Base-by-base conservation (phyloP, 2,888 invertebrate genomes). In the Drosophila cognata region DNA sequence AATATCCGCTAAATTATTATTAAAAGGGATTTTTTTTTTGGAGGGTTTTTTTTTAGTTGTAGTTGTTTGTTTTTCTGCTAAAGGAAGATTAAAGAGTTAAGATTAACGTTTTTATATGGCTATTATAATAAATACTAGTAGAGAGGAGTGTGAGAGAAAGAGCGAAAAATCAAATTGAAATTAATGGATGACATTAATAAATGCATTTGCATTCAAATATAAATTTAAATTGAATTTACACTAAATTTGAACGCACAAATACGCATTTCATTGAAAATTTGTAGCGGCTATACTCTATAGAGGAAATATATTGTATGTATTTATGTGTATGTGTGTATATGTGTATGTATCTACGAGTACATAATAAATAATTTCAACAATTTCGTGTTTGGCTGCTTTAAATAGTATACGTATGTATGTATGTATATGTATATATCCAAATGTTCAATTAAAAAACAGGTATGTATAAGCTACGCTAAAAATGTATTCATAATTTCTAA, bases 1-100 rank as follows among this genome's bases (percentile, higher is more conserved):
- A 81, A 71, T 74, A 71, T 74, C 65, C 65, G 73, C 74, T 77
- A 84, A 73, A 73, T 71, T 62, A 53, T 53, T 56, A 57, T 65
- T 33, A 29, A 62, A 21, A 21, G 18, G 10, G 16, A 25, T 16
- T 46, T 46, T 41, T 43, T 4, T 38, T 25, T 33, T 36, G 35
- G 0, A 13, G 16, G 41, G 31, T 18, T 57, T 50, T 28, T 43
- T 48, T 31, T 77, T 21, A 21, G 21, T 21, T 25, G 2, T 57
- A 28, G 53, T 41, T 70, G 55, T 66, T 68, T 58, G 50, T 43
- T 63, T 55, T 33, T 68, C 62, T 65, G 71, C 77, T 68, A 77
- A 65, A 62, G 68, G 55, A 78, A 64, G 63, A 72, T 82, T 65
- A 71, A 73, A 74, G 51, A 62, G 67, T 71, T 60, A 63, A 66